Evolutionary conservation across 2,113 vertebrate genomes (phyloP).

Genomic region (Coptodon rendalli): DNA sequence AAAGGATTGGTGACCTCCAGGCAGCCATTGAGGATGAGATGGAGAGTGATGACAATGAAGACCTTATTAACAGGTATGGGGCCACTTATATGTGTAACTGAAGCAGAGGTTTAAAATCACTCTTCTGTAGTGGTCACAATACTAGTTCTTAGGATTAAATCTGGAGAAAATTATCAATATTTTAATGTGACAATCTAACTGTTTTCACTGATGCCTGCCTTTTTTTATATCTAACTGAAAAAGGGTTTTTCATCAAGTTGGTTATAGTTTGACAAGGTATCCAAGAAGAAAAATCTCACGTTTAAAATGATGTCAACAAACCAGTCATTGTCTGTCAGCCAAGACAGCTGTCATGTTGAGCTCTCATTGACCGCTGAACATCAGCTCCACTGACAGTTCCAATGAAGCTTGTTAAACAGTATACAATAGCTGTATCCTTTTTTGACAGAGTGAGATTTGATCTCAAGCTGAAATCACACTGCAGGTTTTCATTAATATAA

Average conservation of each 20-base stretch:
- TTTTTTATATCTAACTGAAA: background rate
- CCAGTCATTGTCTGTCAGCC: background rate
- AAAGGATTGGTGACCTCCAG: conserved; percentile 96
- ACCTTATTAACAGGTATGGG: conserved; percentile 92
- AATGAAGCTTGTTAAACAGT: background rate
- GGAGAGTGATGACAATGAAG: conserved; percentile 97
- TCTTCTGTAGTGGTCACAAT: background rate
- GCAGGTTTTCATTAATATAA: background rate
- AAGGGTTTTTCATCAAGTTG: background rate
- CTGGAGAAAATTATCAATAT: background rate
- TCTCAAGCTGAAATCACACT: background rate
- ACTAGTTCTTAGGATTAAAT: background rate
- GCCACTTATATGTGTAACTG: background rate
- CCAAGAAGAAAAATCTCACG: background rate
- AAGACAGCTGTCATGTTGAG: background rate
- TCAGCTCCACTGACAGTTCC: background rate
- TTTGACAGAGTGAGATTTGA: background rate
- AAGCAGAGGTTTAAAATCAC: background rate
- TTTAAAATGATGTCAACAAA: background rate
- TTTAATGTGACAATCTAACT: background rate
- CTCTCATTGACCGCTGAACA: background rate
- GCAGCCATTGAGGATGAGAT: conserved; percentile 98
- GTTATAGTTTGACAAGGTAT: background rate
- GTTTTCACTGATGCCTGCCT: background rate
- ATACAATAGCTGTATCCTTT: background rate